Conservation (phyloP, 2,888 invertebrate species). For the Tolmerus cingulatus region DNA sequence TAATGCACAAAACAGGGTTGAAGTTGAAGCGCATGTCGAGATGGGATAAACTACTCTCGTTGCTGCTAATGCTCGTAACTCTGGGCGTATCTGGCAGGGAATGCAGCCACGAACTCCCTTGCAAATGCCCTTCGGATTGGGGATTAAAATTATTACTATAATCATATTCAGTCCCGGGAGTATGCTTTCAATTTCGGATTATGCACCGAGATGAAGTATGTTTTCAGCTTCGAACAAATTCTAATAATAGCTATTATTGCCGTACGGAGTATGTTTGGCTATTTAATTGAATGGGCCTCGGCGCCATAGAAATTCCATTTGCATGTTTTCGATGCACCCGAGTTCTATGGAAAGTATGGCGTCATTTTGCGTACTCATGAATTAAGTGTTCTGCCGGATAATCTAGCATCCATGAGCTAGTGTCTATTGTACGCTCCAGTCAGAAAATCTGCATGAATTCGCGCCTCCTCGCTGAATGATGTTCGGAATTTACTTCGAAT, state of each 20-base stretch:
- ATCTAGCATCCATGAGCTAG: not conserved
- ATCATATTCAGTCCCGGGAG: not conserved
- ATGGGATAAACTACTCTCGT: not conserved
- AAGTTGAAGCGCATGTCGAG: not conserved
- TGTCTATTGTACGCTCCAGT: not conserved
- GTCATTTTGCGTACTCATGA: slow-evolving; percentile 19
- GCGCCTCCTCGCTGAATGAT: not conserved
- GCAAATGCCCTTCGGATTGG: not conserved
- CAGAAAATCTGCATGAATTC: not conserved
- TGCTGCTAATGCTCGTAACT: not conserved
- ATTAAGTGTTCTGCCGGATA: slow-evolving; percentile 23
- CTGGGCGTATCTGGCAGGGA: not conserved
- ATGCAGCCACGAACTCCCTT: not conserved
- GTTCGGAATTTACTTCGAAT: not conserved
- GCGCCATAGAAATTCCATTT: slow-evolving; percentile 27
- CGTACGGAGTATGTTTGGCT: slow-evolving; percentile 10
- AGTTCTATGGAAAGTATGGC: slow-evolving; percentile 19
- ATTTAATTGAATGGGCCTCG: slow-evolving; percentile 25
- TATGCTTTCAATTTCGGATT: slow-evolving; percentile 12
- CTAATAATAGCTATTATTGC: slow-evolving; percentile 35
- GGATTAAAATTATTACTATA: slow-evolving; percentile 31
- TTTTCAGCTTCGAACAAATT: not conserved
- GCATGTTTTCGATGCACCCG: slow-evolving; percentile 31
- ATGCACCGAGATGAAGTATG: slow-evolving; percentile 5
- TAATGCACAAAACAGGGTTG: not conserved